Evolutionary conservation across 2,888 invertebrate species (phyloP).

Genomic region (Caenorhabditis sp.): DNA sequence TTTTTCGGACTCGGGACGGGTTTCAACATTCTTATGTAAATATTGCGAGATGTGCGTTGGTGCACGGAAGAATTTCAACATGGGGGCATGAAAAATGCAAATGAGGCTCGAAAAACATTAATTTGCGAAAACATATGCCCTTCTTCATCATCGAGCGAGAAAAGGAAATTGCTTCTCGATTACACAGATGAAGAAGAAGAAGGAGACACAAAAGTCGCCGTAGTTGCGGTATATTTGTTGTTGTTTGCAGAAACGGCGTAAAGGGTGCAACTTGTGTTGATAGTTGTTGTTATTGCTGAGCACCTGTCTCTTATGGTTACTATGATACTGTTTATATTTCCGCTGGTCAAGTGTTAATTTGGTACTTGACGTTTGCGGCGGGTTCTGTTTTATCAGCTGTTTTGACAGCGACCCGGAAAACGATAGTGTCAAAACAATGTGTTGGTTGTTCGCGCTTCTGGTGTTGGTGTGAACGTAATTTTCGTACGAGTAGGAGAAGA

Average conservation of each 20-base stretch:
- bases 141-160: conserved; percentile 5
- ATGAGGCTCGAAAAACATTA: background rate
- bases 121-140: conserved; percentile 38
- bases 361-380: background rate
- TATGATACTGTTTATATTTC: background rate
- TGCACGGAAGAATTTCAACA: background rate
- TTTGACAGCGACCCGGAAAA: too few relatives aligned
- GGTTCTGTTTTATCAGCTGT: background rate
- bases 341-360: background rate
- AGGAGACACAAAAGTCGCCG: too few relatives aligned
- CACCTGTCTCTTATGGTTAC: background rate
- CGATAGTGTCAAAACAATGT: too few relatives aligned
- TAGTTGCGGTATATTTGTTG: too few relatives aligned
- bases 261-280: too few relatives aligned
- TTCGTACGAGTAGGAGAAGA: too few relatives aligned
- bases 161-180: conserved; percentile 36
- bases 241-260: too few relatives aligned
- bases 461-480: too few relatives aligned
- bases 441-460: too few relatives aligned
- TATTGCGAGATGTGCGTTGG: background rate
- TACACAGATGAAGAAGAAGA: too few relatives aligned
- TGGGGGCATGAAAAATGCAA: background rate
- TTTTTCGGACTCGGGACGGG: background rate
- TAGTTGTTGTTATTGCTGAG: background rate
- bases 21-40: background rate